Percentiles rank a stretch among this genome's conserved stretches.
These are phyloP conservation scores for Mesochorus sp. DNA, from an alignment of 2,888 invertebrate species.

Conservation along the genomic window DNA sequence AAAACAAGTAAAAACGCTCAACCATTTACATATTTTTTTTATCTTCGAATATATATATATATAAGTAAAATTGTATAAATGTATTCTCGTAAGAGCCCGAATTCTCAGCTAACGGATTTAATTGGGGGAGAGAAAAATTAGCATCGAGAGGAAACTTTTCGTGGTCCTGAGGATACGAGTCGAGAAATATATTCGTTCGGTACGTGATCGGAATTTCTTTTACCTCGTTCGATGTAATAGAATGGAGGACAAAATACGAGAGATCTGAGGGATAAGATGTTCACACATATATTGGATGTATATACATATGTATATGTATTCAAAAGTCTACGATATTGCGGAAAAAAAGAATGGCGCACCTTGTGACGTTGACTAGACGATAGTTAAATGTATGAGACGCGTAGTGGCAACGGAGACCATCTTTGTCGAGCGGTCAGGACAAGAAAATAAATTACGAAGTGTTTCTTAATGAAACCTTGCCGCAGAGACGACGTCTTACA, in stretches of 20 bases:
- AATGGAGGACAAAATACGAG: conserved; percentile 44
- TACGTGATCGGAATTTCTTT: conserved; percentile 59
- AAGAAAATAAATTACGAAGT: conserved; percentile 75
- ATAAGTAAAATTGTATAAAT: not conserved
- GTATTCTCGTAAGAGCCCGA: not conserved
- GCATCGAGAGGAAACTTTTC: conserved; percentile 27
- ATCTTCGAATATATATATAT: not conserved
- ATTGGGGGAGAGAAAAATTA: conserved; percentile 18
- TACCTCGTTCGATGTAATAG: conserved; percentile 23
- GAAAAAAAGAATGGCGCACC: conserved; percentile 40
- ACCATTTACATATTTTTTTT: too few species aligned
- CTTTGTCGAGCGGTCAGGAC: conserved; percentile 52
- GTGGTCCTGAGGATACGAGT: conserved; percentile 7
- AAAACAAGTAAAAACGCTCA: too few species aligned
- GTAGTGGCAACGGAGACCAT: conserved; percentile 34
- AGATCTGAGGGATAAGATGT: conserved; percentile 17
- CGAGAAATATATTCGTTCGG: conserved; percentile 55
- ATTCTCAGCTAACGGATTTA: not conserved
- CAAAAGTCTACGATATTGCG: conserved; percentile 37
- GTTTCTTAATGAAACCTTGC: conserved; percentile 75
- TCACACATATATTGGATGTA: conserved; percentile 4
- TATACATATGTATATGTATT: conserved; percentile 18
- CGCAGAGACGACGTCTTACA: conserved; percentile 46
- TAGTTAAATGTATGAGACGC: conserved; percentile 52
- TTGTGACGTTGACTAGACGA: conserved; percentile 19